Evolutionary conservation across 2,888 invertebrate species (phyloP).

Genomic region (Melanotus villosus): DNA sequence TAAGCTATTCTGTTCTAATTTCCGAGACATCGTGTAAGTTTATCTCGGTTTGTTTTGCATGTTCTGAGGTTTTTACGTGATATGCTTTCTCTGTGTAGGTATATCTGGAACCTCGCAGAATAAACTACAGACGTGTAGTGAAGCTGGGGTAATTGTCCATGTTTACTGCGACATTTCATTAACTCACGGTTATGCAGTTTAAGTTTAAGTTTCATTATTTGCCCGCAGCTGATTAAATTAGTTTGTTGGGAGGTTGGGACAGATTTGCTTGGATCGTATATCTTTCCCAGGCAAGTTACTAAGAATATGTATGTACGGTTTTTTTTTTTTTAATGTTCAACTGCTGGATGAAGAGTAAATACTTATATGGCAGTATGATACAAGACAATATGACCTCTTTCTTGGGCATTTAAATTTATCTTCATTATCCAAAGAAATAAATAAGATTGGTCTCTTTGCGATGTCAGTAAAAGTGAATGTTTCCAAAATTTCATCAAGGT

Average conservation of each 20-base stretch:
- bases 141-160: constrained; percentile 51
- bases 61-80: constrained; percentile 41
- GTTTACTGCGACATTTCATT: constrained; percentile 56
- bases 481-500: too few relatives aligned
- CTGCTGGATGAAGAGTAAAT: too few relatives aligned
- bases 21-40: constrained; percentile 30
- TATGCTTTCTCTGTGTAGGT: constrained; percentile 37
- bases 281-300: too few relatives aligned
- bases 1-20: constrained; percentile 25
- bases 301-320: too few relatives aligned
- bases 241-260: constrained; percentile 26
- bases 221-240: constrained; percentile 39
- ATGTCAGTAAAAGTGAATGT: too few relatives aligned
- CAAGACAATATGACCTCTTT: too few relatives aligned
- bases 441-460: too few relatives aligned
- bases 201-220: constrained; percentile 49
- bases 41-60: constrained; percentile 39
- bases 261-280: constrained; percentile 1
- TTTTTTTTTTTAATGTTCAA: too few relatives aligned
- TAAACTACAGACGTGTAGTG: constrained; percentile 48
- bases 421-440: too few relatives aligned
- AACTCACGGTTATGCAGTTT: constrained; percentile 54
- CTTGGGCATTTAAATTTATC: too few relatives aligned
- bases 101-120: constrained; percentile 44
- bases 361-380: too few relatives aligned